These are phyloP conservation scores for Corydoras sp. DNA, from an alignment of 2,113 vertebrate genomes.

Conservation along the genomic window DNA sequence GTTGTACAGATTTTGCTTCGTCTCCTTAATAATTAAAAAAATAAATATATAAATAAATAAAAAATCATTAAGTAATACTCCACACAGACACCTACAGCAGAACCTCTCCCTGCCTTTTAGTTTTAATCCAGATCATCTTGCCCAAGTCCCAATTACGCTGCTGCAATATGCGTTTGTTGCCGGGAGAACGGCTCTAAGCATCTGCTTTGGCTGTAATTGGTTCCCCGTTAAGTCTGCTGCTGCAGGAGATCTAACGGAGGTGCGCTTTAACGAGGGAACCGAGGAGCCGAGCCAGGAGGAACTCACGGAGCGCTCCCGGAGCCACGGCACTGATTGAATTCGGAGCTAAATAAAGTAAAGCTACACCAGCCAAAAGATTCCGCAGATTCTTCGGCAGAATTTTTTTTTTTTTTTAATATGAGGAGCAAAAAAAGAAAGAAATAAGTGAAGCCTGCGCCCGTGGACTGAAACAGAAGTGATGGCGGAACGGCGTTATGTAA, in stretches of 20 bases:
- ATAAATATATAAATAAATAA: no score
- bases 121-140: neutral
- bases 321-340: neutral
- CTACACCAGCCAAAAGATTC: neutral
- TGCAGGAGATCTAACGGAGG: slow-evolving; percentile 11
- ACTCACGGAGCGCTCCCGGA: neutral
- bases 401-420: no score
- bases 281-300: neutral
- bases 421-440: neutral
- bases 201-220: slow-evolving; percentile 26
- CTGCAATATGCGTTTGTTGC: neutral
- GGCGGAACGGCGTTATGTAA: slow-evolving; percentile 10
- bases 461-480: neutral
- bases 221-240: slow-evolving; percentile 22
- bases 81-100: no score
- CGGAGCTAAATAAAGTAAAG: slow-evolving; percentile 11
- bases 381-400: neutral
- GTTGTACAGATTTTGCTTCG: no score
- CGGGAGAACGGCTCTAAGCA: slow-evolving; percentile 21
- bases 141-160: slow-evolving; percentile 14
- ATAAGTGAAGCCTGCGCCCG: neutral
- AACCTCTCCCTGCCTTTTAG: no score
- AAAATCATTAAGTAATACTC: no score
- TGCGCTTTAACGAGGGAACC: slow-evolving; percentile 16
- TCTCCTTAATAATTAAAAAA: no score